Percentiles rank a stretch among this genome's conserved stretches.
Evolutionary conservation across 2,797 vertebrate genomes (phyloP).

Genomic region (Orestias chungarensis): DNA sequence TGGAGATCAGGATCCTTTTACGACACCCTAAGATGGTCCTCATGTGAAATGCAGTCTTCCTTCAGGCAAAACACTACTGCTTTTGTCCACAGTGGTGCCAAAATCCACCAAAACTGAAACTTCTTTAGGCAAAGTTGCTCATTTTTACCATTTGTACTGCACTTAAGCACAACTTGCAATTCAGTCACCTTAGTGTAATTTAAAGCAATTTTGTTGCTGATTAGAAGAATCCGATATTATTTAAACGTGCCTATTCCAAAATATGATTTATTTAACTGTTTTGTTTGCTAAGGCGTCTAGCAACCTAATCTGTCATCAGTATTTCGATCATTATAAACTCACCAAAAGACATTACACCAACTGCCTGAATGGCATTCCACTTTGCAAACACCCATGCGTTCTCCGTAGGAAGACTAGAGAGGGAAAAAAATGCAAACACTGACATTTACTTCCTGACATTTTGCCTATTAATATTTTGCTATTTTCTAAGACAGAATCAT

Average conservation of each 20-base stretch:
- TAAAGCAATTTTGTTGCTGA: background rate
- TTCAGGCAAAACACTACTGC: no score
- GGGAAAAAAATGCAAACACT: conserved; percentile 33
- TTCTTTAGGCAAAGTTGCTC: no score
- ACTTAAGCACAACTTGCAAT: no score
- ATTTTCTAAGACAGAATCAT: conserved; percentile 3
- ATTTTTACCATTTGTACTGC: no score
- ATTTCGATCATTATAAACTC: conserved; percentile 64
- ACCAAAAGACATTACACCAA: conserved; percentile 98
- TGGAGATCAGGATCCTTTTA: no score
- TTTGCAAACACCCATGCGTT: conserved; percentile 91
- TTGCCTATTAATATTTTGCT: background rate
- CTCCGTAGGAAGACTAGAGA: conserved; percentile 83
- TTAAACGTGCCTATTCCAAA: background rate
- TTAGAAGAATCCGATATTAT: background rate
- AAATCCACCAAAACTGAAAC: no score
- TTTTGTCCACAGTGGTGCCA: no score
- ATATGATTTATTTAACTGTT: background rate
- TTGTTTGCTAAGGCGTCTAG: background rate
- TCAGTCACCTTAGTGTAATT: background rate
- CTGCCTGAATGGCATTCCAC: conserved; percentile 88
- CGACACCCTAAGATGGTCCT: no score
- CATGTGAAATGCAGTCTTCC: no score
- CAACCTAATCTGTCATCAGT: background rate
- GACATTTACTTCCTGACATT: background rate